Evolutionary conservation across 2,888 invertebrate species (phyloP), one percentile per base, ranked within the genome.

Genomic region (Cheilosia soror): DNA sequence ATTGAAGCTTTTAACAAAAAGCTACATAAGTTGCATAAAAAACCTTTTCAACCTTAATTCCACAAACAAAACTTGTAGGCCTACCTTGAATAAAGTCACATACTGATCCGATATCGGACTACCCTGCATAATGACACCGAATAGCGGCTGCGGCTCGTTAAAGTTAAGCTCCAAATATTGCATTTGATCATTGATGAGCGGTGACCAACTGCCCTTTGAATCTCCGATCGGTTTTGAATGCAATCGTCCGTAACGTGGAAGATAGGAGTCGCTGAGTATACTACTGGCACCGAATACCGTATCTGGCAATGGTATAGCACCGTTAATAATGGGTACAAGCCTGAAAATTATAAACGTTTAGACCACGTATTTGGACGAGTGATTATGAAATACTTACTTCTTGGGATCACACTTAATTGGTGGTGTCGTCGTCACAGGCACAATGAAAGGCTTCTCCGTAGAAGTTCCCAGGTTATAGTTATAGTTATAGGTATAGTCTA

Each of bases 71-170:
- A 15, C 7, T 2, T 4, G 15, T n/a, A 5, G 5, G 29, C 13
- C n/a, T 86, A 82, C 82, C 89, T 95, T 94, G 89, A 96, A 97
- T 88, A 96, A 95, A 15, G 96, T 96, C 49, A 97, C 96, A 91
- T 95, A 96, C 89, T 96, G 94, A 87, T 96, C 94, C 78, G 94
- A 94, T 2, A 94, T 89, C 0, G 95, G 94, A 90, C 94, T 95
- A 25, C 97, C 97, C 89, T 95, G 95, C 87, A 96, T 91, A 7
- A 94, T 92, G 0, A 97, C 93, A 0, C 97, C 97, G 89, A 96
- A 96, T 15, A 98, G 90, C 0, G 96, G 95, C 89, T 95, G 94
- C 2, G 94, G 93, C 6, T 93, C 92, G 0, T 94, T 94, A 47
- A 97, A 93, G 88, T 94, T 93, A 27, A 96, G 93, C 91, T 96